Evolutionary conservation across 1,140 invertebrate species (phyloP), one percentile per base, ranked within the genome.

Genomic region (Halictus rubicundus): DNA sequence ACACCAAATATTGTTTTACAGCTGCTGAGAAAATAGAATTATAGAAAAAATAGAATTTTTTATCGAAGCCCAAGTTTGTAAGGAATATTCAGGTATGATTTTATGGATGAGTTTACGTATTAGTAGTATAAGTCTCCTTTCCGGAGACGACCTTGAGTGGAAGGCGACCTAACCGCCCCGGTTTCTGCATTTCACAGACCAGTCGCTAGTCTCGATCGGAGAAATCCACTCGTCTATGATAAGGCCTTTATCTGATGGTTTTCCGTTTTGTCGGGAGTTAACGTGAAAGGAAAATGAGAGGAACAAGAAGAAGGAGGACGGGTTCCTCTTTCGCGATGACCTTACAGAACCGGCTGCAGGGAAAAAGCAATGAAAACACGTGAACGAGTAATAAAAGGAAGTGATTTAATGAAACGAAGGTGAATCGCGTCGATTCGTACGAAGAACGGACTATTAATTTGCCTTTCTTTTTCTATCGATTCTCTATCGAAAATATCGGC

Each of bases 121-220:
- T 32, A 32, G 32, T 32, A 3, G 32, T 46, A 46, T 46, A 46
- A 46, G 69, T 78, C 83, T 79, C 71, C 83, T 86, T 86, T 86
- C 60, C 68, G 52, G 71, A 78, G 76, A 32, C 63, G 78, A 70
- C 81, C 81, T 86, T 84, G 84, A 76, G 68, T 73, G 78, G 66
- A 79, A 72, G 68, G 27, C 52, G 42, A 57, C 63, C 64, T 25
- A 42, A 83, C 14, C 66, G 80, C 46, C 76, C 83, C 70, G 49
- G 65, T 84, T 84, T 80, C 80, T 71, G 63, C 83, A 69, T 57
- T 68, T 68, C 64, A 59, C 39, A 74, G 61, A 68, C 25, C 63
- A 75, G 71, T 64, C 68, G 52, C 54, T 0, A 12, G 42, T 68
- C 52, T 39, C 25, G 10, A 63, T 42, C 77, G 81, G 42, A 46